Base-by-base conservation (phyloP, 2,797 vertebrate genomes). In the Hypotaenidia philippensis region DNA sequence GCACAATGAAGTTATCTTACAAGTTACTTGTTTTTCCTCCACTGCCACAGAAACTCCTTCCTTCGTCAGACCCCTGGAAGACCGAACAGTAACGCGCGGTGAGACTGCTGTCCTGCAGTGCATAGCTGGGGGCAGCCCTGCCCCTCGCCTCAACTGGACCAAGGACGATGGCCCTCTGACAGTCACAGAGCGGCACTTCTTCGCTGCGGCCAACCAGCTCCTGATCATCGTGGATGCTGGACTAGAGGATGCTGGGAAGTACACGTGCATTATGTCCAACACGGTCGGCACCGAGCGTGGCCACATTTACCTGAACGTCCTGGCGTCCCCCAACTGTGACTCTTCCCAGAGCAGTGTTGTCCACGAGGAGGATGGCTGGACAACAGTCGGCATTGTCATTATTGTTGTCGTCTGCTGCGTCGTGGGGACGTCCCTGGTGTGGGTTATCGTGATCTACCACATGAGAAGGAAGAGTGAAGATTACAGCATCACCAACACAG, bases 381-480 rank as follows among this genome's bases (percentile, higher is more conserved):
- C 98, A 2, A 99, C 98, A 1, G 97, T 98, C 9, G 98, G 98
- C 34, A 98, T 99, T 13, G 98, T 99, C 44, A 98, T 99, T 31
- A 99, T 99, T 4, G 98, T 98, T 0, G 98, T 99, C 19, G 98
- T 99, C 34, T 98, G 98, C 89, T 99, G 98, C 9, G 98, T 99
- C 3, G 98, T 99, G 91, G 98, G 98, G 10, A 99, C 98, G 0
- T 99, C 98, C 59, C 91, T 99, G 79, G 96, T 99, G 12, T 98
- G 98, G 98, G 98, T 99, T 52, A 98, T 98, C 4, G 98, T 99
- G 53, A 99, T 98, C 94, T 99, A 99, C 83, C 98, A 99, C 90
- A 99, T 98, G 98, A 98, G 98, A 68, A 98, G 98, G 94, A 98
- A 93, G 74, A 98, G 89, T 75, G 98, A 99, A 78, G 98, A 98